phyloP scores from a whole-genome alignment of 2,113 vertebrate species.

The Taxidea taxus region DNA sequence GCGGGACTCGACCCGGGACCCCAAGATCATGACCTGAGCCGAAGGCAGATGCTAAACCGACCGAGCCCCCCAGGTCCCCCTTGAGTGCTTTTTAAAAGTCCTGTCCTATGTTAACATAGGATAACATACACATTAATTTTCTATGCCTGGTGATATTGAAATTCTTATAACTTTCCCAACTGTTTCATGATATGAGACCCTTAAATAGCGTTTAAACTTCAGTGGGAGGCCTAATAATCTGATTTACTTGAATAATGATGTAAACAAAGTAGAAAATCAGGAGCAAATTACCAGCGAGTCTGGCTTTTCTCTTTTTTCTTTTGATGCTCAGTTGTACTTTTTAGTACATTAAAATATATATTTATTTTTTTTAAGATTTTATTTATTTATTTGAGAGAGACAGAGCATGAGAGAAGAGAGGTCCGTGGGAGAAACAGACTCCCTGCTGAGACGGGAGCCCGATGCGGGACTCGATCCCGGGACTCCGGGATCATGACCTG shows the following conservation, averaged over 20 bases:
- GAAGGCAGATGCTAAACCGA: accelerated
- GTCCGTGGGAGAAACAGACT: too few relatives aligned
- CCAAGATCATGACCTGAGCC: accelerated
- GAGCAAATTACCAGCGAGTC: background rate
- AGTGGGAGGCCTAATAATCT: too few relatives aligned
- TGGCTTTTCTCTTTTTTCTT: background rate
- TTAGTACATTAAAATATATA: background rate
- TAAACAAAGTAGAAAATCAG: background rate
- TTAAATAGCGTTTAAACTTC: background rate
- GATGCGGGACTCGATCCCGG: too few relatives aligned
- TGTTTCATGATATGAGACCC: accelerated
- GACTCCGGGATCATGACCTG: too few relatives aligned
- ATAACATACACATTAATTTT: background rate
- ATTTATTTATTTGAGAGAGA: too few relatives aligned
- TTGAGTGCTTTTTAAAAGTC: background rate
- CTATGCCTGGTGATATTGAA: background rate
- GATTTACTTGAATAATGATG: background rate
- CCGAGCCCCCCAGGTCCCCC: background rate
- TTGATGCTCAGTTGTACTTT: background rate
- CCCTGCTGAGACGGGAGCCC: too few relatives aligned
- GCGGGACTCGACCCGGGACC: background rate
- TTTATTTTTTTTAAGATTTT: too few relatives aligned
- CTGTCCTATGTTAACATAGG: background rate
- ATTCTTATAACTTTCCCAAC: background rate
- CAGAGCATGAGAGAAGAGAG: too few relatives aligned